Evolutionary conservation across 2,797 vertebrate species (phyloP).

Genomic region (Hybognathus amarus): DNA sequence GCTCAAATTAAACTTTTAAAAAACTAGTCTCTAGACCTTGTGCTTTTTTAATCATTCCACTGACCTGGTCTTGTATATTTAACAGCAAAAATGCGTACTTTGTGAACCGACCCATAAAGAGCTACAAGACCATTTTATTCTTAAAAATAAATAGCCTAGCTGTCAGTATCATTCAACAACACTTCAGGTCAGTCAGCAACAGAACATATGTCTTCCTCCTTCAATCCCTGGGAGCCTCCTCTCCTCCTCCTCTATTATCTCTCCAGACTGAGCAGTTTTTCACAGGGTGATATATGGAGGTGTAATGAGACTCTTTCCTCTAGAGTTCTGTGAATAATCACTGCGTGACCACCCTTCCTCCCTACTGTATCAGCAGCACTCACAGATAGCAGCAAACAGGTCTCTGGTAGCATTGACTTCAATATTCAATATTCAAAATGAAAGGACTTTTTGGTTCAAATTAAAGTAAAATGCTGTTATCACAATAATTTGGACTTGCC

Average conservation of each 20-base stretch:
- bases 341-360: slow-evolving; percentile 73
- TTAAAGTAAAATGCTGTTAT: background rate
- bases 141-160: background rate
- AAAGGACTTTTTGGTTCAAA: background rate
- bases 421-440: background rate
- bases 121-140: background rate
- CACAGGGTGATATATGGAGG: slow-evolving; percentile 70
- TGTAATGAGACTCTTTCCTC: slow-evolving; percentile 75
- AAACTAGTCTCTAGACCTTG: background rate
- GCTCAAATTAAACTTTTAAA: background rate
- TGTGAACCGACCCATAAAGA: background rate
- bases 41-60: background rate
- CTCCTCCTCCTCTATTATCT: slow-evolving; percentile 74
- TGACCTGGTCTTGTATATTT: background rate
- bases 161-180: background rate
- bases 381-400: slow-evolving; percentile 39
- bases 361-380: slow-evolving; percentile 71
- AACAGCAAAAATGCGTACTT: background rate
- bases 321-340: slow-evolving; percentile 71
- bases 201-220: slow-evolving; percentile 20
- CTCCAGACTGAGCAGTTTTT: slow-evolving; percentile 54
- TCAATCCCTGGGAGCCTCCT: slow-evolving; percentile 11
- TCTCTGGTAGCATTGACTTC: background rate
- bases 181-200: slow-evolving; percentile 29
- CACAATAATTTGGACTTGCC: background rate